phyloP scores from a whole-genome alignment of 2,797 vertebrate species.

The Hypotaenidia philippensis region DNA sequence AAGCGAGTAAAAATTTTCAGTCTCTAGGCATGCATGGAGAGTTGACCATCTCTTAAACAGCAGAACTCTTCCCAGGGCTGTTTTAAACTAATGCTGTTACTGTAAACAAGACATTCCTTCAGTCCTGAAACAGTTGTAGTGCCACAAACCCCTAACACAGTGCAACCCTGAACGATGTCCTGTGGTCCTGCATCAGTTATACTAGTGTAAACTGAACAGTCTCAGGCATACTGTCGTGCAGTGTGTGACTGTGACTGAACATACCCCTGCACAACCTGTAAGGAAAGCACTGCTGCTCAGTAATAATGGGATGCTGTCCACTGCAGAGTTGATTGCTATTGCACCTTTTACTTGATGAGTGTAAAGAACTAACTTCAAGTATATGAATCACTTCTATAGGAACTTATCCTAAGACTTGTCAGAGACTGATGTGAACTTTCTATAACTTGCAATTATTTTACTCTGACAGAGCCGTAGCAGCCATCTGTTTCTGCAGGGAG shows the following conservation, averaged over 20 bases:
- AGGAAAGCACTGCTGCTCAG: neutral
- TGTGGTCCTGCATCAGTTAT: neutral
- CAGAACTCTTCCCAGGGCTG: neutral
- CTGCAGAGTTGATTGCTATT: neutral
- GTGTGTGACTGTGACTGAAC: too few species aligned
- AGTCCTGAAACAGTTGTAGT: neutral
- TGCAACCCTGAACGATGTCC: neutral
- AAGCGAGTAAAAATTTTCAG: neutral
- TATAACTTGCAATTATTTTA: neutral
- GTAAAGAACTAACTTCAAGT: neutral
- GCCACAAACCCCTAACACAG: neutral
- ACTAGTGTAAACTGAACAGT: neutral
- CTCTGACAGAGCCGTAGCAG: neutral
- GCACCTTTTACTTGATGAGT: neutral
- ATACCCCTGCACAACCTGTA: neutral
- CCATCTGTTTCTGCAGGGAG: slow-evolving; percentile 38
- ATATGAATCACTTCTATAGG: neutral
- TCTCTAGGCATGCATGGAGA: neutral
- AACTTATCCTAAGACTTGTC: neutral
- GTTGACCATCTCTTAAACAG: neutral
- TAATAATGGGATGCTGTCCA: neutral
- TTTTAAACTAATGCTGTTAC: neutral
- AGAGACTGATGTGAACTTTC: neutral
- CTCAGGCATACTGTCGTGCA: neutral
- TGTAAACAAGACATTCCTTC: too few species aligned